Conservation (phyloP, 2,113 vertebrate genomes). For the Archocentrus centrarchus region DNA sequence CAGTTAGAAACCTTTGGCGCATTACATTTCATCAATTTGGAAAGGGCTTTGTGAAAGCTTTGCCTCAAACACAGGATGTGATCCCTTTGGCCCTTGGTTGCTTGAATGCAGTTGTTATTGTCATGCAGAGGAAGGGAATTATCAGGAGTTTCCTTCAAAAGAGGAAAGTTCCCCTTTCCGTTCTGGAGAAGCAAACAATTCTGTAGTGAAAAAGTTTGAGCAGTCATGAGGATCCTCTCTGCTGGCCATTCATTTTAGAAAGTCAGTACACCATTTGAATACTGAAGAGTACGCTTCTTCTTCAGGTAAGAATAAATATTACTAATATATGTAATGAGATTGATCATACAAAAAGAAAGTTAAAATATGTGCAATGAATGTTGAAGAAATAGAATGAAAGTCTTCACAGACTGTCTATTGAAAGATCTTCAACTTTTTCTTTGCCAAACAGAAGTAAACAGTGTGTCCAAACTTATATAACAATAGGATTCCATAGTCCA, state of each 20-base stretch:
- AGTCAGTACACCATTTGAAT: background rate
- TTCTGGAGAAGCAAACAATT: conserved; percentile 70
- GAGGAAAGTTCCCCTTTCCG: conserved; percentile 77
- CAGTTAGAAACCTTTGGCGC: background rate
- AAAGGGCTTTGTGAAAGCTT: conserved; percentile 33
- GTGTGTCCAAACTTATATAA: background rate
- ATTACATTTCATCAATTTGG: background rate
- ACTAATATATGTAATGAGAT: background rate
- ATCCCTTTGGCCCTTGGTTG: conserved; percentile 60
- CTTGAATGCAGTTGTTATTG: conserved; percentile 73
- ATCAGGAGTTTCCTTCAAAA: conserved; percentile 78
- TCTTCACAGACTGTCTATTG: background rate
- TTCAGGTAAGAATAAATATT: conserved; percentile 61
- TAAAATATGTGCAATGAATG: background rate
- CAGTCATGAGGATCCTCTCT: background rate
- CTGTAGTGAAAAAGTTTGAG: conserved; percentile 45
- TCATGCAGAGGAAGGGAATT: conserved; percentile 75
- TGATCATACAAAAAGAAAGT: background rate
- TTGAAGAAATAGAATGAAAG: background rate
- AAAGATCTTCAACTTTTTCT: background rate
- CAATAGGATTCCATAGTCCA: background rate
- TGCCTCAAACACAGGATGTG: conserved; percentile 75
- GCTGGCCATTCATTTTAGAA: conserved; percentile 3
- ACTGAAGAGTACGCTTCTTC: conserved; percentile 6
- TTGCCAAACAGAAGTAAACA: background rate